phyloP scores from a whole-genome alignment of 2,888 invertebrate species.

The Phyllotreta cruciferae region DNA sequence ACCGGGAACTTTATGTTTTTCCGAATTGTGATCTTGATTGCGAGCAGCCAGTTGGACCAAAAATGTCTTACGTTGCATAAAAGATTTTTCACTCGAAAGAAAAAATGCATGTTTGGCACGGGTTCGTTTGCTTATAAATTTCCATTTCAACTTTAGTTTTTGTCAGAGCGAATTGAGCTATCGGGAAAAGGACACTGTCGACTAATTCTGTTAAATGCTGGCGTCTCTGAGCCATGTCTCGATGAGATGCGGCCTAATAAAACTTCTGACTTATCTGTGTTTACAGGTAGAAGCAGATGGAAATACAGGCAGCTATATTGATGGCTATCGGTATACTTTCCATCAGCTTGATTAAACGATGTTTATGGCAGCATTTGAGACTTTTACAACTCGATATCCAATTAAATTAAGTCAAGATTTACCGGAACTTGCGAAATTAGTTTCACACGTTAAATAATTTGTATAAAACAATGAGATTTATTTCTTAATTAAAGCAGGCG shows the following conservation, averaged over 20 bases:
- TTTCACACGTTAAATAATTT: not conserved
- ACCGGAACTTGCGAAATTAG: not conserved
- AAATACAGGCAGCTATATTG: slow-evolving; percentile 11
- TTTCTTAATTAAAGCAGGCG: too few species aligned
- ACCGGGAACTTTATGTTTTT: slow-evolving; percentile 27
- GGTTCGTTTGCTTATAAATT: not conserved
- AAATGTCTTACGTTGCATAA: slow-evolving; percentile 9
- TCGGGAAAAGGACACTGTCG: slow-evolving; percentile 34
- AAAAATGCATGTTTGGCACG: too few species aligned
- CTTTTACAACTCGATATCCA: slow-evolving; percentile 8
- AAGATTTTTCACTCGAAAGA: not conserved
- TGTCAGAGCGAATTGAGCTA: too few species aligned
- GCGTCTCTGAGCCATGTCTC: slow-evolving; percentile 45
- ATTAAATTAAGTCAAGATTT: slow-evolving; percentile 13
- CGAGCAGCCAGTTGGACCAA: slow-evolving; percentile 16
- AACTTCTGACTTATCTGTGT: slow-evolving; percentile 45
- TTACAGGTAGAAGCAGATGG: slow-evolving; percentile 20
- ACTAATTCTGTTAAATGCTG: slow-evolving; percentile 47
- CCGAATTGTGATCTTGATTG: slow-evolving; percentile 18
- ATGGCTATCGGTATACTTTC: slow-evolving; percentile 26
- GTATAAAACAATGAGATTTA: not conserved
- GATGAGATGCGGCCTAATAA: slow-evolving; percentile 45
- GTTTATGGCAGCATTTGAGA: slow-evolving; percentile 12
- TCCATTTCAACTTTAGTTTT: too few species aligned
- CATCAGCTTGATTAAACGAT: slow-evolving; percentile 31